Base-by-base conservation (phyloP, 2,113 vertebrate genomes). In the Tenebrosternarchus preto region DNA sequence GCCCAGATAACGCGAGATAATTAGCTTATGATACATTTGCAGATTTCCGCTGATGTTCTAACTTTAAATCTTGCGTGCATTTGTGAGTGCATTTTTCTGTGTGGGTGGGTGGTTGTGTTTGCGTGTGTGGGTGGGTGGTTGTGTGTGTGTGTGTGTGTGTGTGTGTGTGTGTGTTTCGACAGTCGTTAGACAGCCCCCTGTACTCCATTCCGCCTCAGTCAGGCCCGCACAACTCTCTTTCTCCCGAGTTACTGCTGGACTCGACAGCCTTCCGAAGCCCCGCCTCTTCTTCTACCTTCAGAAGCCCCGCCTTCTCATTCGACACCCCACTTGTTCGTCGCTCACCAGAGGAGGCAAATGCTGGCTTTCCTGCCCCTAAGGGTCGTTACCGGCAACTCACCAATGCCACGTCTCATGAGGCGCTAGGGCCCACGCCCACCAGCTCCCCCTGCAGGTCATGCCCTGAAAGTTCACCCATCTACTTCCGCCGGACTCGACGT, bases 381-480 rank as follows among this genome's bases (percentile, higher is more conserved):
- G 88, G 91, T 50, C 93, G 93, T 59, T 96, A 95, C 86, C 91
- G 67, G 8, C 94, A 95, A 82, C 92, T 96, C 82, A 95, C 94
- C 87, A 94, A 94, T 64, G 82, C 94, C 22, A 91, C 93, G 0
- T 95, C 94, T 50, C 96, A 95, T 74, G 96, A 96, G 85, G 93
- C 94, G 76, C 86, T 96, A 78, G 93, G 89, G 16, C 89, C 90
- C 7, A 89, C 91, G 0, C 90, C 93, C 0, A 84, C 79, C 59
- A 83, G 91, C 77, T 94, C 93, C 0, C 93, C 92, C 0, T 94
- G 94, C 27, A 93, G 89, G 76, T 94, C 94, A 0, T 93, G 92
- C 84, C 93, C 90, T 61, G 93, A 96, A 85, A 92, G 91, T 84
- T 95, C 96, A 0, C 95, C 95, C 0, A 90, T 94, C 66, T 94